Evolutionary conservation across 64 coral and sea anemone genomes (phyloP), one percentile per base, ranked within the genome.

Genomic region (Montipora efflorescens): DNA sequence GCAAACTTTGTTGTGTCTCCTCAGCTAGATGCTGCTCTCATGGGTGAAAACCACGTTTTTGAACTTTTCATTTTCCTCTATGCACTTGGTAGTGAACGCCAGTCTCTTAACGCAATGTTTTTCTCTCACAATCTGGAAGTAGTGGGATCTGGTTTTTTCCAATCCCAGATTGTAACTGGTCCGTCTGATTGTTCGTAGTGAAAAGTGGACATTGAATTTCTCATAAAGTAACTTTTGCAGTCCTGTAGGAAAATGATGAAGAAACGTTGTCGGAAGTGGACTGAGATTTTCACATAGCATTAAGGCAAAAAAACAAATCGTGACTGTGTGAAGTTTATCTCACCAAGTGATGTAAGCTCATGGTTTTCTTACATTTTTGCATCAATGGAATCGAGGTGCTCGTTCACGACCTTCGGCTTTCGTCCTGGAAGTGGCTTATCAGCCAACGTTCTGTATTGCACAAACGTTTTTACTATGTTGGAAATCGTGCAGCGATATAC

Each of bases 341-440:
- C 57, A 86, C 82, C 82, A 23, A 18, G 20, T 28, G 82, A 86
- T 67, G 82, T 86, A 43, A 86, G 43, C 67, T 86, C 82, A 28
- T 86, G 59, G 57, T 86, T 86, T 86, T 69, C 82, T 68, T 86
- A 59, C 67, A 86, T 67, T 67, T 86, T 86, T 67, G 43, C 20
- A 47, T 86, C 59, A 46, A 86, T 83, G 21, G 59, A 86, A 67
- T 69, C 82, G 20, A 67, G 57, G 59, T 86, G 82, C 11, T 62
- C 21, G 11, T 86, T 64, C 7, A 10, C 12, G 19, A 86, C 15
- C 7, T 21, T 62, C 19, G 82, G 14, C 45, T 4, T 7, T 25
- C 82, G 59, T 13, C 58, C 82, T 44, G 14, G 22, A 28, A 67
- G 59, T 70, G 82, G 82, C 57, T 86, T 78, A 36, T 78, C 76